Base-by-base conservation (phyloP, 2,113 vertebrate genomes). In the Laticauda colubrina region DNA sequence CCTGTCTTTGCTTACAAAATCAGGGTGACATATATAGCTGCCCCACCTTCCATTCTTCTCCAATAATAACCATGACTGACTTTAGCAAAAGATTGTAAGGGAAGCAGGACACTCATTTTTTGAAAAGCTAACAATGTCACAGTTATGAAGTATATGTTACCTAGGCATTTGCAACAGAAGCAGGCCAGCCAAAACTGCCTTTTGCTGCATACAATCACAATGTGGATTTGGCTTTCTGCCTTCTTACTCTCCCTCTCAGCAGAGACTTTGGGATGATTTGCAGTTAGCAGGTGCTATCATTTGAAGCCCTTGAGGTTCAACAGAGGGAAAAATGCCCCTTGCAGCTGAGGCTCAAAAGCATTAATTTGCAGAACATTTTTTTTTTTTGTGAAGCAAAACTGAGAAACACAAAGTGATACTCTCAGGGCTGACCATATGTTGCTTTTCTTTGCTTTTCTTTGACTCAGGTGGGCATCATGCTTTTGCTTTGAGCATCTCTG, bases 261-360 rank as follows among this genome's bases (percentile, higher is more conserved):
- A 61, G 75, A 51, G 43, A 45, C 43, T 51, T 61, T 51, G 39
- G 39, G 88, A 89, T 89, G 81, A 59, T 92, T 89, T 93, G 87
- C 54, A 89, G 64, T 69, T 89, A 89, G 92, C 69, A 90, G 88
- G 88, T 89, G 92, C 69, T 93, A 39, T 93, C 59, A 93, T 85
- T 9, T 85, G 88, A 93, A 93, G 51, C 92, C 29, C 69, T 89
- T 93, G 69, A 56, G 69, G 21, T 53, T n/a, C 69, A 89, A 10
- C 43, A 85, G 29, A 85, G 55, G 57, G 89, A 69, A 88, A 89
- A 90, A 93, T 53, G 88, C 43, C 69, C 26, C 26, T 53, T 85
- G 57, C 29, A 39, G 26, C 53, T 89, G 88, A 85, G 11, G 20
- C 54, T 51, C 87, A n/a, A 23, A 29, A 48, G 39, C 54, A 89